These are phyloP conservation scores for Drosophila paulistorum DNA, from an alignment of 1,140 invertebrate species.

Conservation along the genomic window DNA sequence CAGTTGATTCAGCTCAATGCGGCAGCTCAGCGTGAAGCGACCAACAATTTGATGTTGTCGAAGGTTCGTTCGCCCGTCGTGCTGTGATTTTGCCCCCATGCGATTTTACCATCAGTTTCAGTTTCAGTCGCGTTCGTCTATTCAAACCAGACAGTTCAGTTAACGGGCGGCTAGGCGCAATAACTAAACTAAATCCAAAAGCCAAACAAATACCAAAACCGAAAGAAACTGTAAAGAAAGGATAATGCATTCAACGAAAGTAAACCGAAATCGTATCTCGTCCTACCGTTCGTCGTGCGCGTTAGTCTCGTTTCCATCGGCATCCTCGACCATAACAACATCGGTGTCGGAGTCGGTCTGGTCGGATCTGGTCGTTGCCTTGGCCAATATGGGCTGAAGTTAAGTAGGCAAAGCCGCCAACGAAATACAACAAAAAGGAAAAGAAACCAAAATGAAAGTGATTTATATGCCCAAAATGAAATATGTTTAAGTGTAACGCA, in stretches of 20 bases:
- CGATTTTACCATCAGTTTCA: conserved; percentile 71
- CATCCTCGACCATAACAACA: conserved; percentile 5
- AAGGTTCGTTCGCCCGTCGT: conserved; percentile 56
- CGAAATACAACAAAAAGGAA: conserved; percentile 25
- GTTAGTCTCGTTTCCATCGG: conserved; percentile 28
- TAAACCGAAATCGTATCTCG: conserved; percentile 32
- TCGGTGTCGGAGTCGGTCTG: conserved; percentile 24
- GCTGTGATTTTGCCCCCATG: conserved; percentile 75
- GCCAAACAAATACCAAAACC: no score
- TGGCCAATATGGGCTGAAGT: conserved; percentile 17
- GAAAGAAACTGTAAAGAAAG: not conserved
- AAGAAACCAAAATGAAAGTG: conserved; percentile 69
- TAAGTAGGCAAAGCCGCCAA: conserved; percentile 6
- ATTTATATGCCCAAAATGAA: conserved; percentile 73
- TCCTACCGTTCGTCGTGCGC: conserved; percentile 18
- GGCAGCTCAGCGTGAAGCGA: conserved; percentile 23
- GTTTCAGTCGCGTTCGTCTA: conserved; percentile 80
- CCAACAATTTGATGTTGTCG: conserved; percentile 62
- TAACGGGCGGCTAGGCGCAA: conserved; percentile 54
- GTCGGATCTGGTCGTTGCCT: conserved; percentile 45
- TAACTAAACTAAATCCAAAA: not conserved
- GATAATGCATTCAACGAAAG: conserved; percentile 10
- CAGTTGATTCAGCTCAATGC: conserved; percentile 21
- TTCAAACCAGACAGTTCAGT: conserved; percentile 79
- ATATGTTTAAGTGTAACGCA: conserved; percentile 59